Percentiles rank a stretch among this genome's conserved stretches.
Evolutionary conservation across 2,888 invertebrate species (phyloP).

Genomic region (Limnephilus rhombicus): DNA sequence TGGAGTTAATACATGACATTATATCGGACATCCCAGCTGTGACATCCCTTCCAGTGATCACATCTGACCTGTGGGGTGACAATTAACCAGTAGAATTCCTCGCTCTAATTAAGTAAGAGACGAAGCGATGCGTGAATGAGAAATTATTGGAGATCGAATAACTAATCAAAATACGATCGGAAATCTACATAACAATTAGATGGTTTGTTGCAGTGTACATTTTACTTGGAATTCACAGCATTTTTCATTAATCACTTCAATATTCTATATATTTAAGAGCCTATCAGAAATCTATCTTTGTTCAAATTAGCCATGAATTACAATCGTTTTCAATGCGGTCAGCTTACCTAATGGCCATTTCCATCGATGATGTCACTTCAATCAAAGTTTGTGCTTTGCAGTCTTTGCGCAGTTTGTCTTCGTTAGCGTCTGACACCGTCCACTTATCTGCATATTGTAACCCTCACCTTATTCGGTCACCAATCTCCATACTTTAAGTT

Average conservation of each 20-base stretch:
- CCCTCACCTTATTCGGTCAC: constrained; percentile 1
- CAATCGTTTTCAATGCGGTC: background rate
- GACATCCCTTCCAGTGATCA: no score
- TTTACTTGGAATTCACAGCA: background rate
- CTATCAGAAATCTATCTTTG: background rate
- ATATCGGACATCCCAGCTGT: no score
- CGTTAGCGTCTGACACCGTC: background rate
- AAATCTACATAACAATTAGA: no score
- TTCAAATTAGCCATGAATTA: background rate
- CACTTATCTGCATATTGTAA: background rate
- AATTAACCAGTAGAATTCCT: no score
- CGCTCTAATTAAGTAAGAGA: no score
- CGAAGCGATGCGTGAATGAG: no score
- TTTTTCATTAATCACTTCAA: background rate
- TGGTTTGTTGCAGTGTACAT: background rate
- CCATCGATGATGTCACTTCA: background rate
- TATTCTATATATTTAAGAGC: no score
- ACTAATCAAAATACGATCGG: no score
- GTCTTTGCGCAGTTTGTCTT: background rate
- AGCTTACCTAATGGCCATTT: background rate
- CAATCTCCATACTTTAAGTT: background rate
- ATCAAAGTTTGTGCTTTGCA: background rate
- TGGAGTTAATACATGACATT: no score
- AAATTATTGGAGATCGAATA: no score
- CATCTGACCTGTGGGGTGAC: no score